These are phyloP conservation scores for Eupithecia exiguata DNA, from an alignment of 2,888 invertebrate species.

Conservation along the genomic window DNA sequence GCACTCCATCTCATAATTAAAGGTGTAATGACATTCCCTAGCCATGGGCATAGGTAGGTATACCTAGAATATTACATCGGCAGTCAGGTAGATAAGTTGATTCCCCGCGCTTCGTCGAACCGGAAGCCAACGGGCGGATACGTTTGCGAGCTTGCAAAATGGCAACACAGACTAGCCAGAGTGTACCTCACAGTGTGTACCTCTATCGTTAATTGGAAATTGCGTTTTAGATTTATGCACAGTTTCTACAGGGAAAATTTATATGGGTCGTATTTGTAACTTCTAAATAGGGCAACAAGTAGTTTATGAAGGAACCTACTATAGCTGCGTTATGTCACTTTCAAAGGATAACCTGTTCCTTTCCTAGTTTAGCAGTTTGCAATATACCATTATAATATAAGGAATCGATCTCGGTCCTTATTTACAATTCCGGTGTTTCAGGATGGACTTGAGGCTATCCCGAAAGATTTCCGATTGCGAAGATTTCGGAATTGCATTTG, in stretches of 20 bases:
- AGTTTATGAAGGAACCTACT: too few relatives aligned
- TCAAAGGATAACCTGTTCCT: too few relatives aligned
- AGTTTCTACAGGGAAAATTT: neutral
- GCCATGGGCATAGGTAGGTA: neutral
- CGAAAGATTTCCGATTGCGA: too few relatives aligned
- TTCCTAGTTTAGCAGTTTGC: too few relatives aligned
- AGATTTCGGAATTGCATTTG: too few relatives aligned
- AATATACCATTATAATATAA: too few relatives aligned
- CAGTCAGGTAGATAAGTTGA: conserved; percentile 42
- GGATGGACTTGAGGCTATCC: too few relatives aligned
- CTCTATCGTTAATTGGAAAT: neutral
- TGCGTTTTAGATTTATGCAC: neutral
- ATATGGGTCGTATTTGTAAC: neutral
- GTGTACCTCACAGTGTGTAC: conserved; percentile 25
- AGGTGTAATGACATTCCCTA: neutral
- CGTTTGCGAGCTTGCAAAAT: conserved; percentile 30
- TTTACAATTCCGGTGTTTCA: too few relatives aligned
- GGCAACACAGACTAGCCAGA: conserved; percentile 27
- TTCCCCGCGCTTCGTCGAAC: conserved; percentile 40
- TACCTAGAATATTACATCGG: neutral
- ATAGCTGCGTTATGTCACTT: too few relatives aligned
- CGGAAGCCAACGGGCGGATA: conserved; percentile 41
- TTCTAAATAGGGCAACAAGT: too few relatives aligned
- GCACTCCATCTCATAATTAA: conserved; percentile 1
- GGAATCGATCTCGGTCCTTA: too few relatives aligned